Conservation (phyloP, 2,113 vertebrate species). For the Gobius niger region DNA sequence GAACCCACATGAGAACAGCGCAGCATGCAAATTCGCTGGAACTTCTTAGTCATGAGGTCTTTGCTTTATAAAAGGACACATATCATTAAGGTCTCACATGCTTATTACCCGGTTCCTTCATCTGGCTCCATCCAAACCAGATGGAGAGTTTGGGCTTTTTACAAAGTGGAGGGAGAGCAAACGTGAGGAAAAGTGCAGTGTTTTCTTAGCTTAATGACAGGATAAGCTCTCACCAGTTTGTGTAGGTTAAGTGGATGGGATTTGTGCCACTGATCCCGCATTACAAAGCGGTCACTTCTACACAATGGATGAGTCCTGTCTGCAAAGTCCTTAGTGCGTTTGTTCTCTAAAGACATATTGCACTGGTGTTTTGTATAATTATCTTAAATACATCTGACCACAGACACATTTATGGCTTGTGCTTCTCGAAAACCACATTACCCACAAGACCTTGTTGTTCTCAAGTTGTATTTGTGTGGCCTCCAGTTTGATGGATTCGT, state of each 20-base stretch:
- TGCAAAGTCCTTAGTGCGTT: background rate
- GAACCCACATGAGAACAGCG: conserved; percentile 18
- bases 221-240: conserved; percentile 11
- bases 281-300: background rate
- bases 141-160: conserved; percentile 49
- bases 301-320: background rate
- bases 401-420: background rate
- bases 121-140: conserved; percentile 64
- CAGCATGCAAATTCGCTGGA: conserved; percentile 49
- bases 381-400: conserved; percentile 17
- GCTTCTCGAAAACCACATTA: conserved; percentile 10
- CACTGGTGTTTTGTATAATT: conserved; percentile 14
- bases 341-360: background rate
- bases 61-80: conserved; percentile 55
- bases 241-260: conserved; percentile 7
- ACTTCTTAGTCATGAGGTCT: conserved; percentile 66
- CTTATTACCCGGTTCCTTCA: conserved; percentile 66
- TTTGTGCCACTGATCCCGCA: background rate
- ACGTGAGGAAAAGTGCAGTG: conserved; percentile 16
- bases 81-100: conserved; percentile 72
- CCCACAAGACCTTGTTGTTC: conserved; percentile 4
- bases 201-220: conserved; percentile 37
- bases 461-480: background rate
- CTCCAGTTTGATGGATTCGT: background rate
- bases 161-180: conserved; percentile 20